phyloP scores from a whole-genome alignment of 2,113 vertebrate genomes.

The Xiphorhynchus elegans region DNA sequence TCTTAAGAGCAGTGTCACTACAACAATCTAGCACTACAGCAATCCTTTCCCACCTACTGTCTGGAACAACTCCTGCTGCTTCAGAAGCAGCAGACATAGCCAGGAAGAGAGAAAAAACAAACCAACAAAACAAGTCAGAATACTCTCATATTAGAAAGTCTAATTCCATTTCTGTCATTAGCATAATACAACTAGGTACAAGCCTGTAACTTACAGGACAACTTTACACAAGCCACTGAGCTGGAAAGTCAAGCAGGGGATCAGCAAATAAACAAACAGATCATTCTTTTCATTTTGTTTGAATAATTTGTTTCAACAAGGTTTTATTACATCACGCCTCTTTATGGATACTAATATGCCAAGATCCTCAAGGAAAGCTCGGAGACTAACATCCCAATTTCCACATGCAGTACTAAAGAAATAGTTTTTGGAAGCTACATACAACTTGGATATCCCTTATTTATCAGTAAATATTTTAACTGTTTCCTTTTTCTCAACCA shows the following conservation, averaged over 20 bases:
- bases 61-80: neutral
- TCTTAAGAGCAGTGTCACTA: neutral
- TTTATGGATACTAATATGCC: neutral
- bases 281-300: neutral
- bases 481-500: neutral
- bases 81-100: neutral
- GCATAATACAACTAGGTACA: neutral
- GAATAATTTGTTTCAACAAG: slow-evolving; percentile 16
- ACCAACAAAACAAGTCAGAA: neutral
- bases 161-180: neutral
- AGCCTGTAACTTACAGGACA: neutral
- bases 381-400: neutral
- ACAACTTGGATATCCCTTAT: neutral
- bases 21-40: neutral
- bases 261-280: slow-evolving; percentile 38
- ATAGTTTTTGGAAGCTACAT: neutral
- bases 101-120: neutral
- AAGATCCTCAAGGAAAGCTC: slow-evolving; percentile 6
- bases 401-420: neutral
- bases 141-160: neutral
- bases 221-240: slow-evolving; percentile 4
- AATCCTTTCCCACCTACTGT: neutral
- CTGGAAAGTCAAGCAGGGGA: slow-evolving; percentile 18
- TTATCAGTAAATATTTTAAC: neutral
- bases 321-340: neutral